These are phyloP conservation scores for Macropis europaea DNA, from an alignment of 2,888 invertebrate species.

Conservation along the genomic window DNA sequence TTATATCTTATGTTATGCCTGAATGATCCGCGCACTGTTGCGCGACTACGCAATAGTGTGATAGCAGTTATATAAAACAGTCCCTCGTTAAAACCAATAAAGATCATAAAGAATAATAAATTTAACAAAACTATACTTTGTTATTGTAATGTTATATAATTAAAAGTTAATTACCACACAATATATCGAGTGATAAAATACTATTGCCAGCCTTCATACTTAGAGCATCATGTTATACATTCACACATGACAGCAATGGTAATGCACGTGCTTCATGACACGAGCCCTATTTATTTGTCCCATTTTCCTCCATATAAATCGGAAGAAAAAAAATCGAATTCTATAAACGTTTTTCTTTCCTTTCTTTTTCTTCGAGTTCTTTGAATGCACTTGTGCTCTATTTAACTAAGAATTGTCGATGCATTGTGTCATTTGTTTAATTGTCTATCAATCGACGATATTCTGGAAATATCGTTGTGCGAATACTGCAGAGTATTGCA, in stretches of 20 bases:
- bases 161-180: constrained; percentile 77
- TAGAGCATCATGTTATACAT: constrained; percentile 52
- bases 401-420: constrained; percentile 33
- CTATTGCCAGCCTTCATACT: constrained; percentile 71
- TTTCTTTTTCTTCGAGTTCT: constrained; percentile 27
- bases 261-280: constrained; percentile 37
- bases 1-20: constrained; percentile 69
- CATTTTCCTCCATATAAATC: constrained; percentile 25
- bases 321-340: constrained; percentile 46
- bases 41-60: constrained; percentile 55
- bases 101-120: constrained; percentile 76
- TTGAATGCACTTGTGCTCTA: constrained; percentile 52
- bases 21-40: constrained; percentile 48
- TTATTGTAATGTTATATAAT: constrained; percentile 73
- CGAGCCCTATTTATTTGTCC: constrained; percentile 36
- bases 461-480: constrained; percentile 53
- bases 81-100: constrained; percentile 78
- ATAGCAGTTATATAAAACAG: constrained; percentile 79
- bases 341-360: constrained; percentile 35
- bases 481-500: constrained; percentile 49
- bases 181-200: constrained; percentile 72
- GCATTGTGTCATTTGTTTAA: constrained; percentile 29
- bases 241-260: constrained; percentile 54
- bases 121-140: constrained; percentile 77
- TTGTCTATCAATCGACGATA: constrained; percentile 31